Conservation (phyloP, 1,140 invertebrate species). For the Eumaeus atala region DNA sequence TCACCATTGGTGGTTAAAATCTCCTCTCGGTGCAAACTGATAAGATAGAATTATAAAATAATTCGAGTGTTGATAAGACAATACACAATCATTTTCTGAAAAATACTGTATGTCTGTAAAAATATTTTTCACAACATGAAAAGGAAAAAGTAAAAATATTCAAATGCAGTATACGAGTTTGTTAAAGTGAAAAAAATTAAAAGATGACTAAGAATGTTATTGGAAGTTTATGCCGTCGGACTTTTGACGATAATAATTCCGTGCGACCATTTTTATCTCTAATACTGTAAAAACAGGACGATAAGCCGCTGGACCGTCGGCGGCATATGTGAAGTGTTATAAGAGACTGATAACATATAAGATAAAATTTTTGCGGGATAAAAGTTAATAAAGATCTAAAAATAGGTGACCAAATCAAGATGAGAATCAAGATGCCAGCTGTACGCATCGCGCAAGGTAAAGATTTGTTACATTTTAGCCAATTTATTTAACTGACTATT, state of each 20-base stretch:
- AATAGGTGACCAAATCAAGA: slow-evolving; percentile 80
- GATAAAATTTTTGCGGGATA: slow-evolving; percentile 59
- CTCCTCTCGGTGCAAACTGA: slow-evolving; percentile 49
- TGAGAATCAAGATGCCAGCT: slow-evolving; percentile 97
- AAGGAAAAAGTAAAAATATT: slow-evolving; percentile 60
- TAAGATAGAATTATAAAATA: slow-evolving; percentile 58
- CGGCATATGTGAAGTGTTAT: slow-evolving; percentile 63
- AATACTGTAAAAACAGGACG: slow-evolving; percentile 53
- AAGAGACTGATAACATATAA: slow-evolving; percentile 52
- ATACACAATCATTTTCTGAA: slow-evolving; percentile 48
- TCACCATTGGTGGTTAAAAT: slow-evolving; percentile 40
- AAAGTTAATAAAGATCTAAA: slow-evolving; percentile 66
- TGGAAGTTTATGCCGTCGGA: slow-evolving; percentile 53
- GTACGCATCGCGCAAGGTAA: slow-evolving; percentile 94
- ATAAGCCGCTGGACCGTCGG: slow-evolving; percentile 64
- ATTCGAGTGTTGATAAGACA: slow-evolving; percentile 62
- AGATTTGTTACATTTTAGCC: too few relatives aligned
- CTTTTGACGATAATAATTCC: slow-evolving; percentile 41
- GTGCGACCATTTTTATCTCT: slow-evolving; percentile 56
- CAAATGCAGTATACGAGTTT: slow-evolving; percentile 16
- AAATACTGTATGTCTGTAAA: slow-evolving; percentile 40
- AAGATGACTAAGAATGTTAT: slow-evolving; percentile 49
- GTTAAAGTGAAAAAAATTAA: slow-evolving; percentile 40
- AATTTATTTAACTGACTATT: too few relatives aligned
- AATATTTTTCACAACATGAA: slow-evolving; percentile 50